Conservation (phyloP, 2,797 vertebrate species). For the Tangara arthus region DNA sequence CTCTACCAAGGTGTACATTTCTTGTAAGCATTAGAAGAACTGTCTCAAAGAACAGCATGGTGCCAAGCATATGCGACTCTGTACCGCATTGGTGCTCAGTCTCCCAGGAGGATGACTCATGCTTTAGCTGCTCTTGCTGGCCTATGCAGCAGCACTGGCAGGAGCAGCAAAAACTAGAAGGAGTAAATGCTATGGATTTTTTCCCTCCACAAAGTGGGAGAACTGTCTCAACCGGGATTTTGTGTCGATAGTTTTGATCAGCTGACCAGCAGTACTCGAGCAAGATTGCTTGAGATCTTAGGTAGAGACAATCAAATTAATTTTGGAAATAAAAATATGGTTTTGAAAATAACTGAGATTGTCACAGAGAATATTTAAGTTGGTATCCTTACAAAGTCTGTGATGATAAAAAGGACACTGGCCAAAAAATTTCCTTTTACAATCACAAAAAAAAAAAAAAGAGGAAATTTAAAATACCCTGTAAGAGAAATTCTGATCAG, state of each 20-base stretch:
- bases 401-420: background rate
- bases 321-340: background rate
- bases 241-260: background rate
- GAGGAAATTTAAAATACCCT: background rate
- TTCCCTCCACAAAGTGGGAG: background rate
- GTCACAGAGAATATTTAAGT: background rate
- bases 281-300: background rate
- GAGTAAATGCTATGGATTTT: background rate
- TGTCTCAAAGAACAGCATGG: constrained; percentile 34
- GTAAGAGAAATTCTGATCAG: background rate
- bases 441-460: background rate
- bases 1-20: constrained; percentile 5
- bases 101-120: constrained; percentile 48
- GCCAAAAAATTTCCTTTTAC: background rate
- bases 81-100: constrained; percentile 12
- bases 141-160: constrained; percentile 26
- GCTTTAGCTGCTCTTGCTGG: constrained; percentile 25
- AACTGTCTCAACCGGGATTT: background rate
- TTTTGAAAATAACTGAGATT: background rate
- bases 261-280: background rate
- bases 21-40: background rate
- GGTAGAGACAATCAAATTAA: background rate
- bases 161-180: background rate
- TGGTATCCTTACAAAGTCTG: background rate
- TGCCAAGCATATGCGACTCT: constrained; percentile 18